These are phyloP conservation scores for Motacilla tschutschensis DNA, from an alignment of 2,113 vertebrate species.

Conservation along the genomic window DNA sequence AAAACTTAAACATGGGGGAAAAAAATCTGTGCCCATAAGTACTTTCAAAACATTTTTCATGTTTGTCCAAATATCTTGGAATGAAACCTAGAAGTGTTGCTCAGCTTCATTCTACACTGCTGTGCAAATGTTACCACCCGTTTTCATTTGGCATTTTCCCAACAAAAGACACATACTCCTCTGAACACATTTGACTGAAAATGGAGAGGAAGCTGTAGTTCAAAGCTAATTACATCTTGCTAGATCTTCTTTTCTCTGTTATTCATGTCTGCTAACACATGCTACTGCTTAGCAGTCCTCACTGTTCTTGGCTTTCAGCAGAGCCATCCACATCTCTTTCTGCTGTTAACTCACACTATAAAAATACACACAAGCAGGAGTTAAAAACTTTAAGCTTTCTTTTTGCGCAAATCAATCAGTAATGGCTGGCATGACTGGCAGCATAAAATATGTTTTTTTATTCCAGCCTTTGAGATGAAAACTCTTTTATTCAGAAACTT, in stretches of 20 bases:
- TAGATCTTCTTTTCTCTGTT: slow-evolving; percentile 38
- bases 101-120: slow-evolving; percentile 37
- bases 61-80: slow-evolving; percentile 47
- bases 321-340: slow-evolving; percentile 43
- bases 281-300: slow-evolving; percentile 22
- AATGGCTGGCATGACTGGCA: slow-evolving; percentile 48
- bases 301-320: slow-evolving; percentile 33
- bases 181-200: slow-evolving; percentile 50
- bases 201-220: slow-evolving; percentile 29
- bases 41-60: slow-evolving; percentile 24
- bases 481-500: slow-evolving; percentile 23
- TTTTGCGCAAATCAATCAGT: slow-evolving; percentile 39
- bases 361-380: slow-evolving; percentile 55
- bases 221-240: slow-evolving; percentile 36
- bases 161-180: slow-evolving; percentile 2
- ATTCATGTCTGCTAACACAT: slow-evolving; percentile 39
- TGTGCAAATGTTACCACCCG: background rate
- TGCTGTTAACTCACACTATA: slow-evolving; percentile 36
- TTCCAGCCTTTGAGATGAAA: slow-evolving; percentile 14
- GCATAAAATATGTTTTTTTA: slow-evolving; percentile 12
- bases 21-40: background rate
- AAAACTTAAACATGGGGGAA: background rate
- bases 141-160: slow-evolving; percentile 10
- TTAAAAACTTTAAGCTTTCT: slow-evolving; percentile 47
- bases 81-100: slow-evolving; percentile 31